Evolutionary conservation across 2,113 vertebrate species (phyloP), one percentile per base, ranked within the genome.

Genomic region (Mormyrus iriodes): DNA sequence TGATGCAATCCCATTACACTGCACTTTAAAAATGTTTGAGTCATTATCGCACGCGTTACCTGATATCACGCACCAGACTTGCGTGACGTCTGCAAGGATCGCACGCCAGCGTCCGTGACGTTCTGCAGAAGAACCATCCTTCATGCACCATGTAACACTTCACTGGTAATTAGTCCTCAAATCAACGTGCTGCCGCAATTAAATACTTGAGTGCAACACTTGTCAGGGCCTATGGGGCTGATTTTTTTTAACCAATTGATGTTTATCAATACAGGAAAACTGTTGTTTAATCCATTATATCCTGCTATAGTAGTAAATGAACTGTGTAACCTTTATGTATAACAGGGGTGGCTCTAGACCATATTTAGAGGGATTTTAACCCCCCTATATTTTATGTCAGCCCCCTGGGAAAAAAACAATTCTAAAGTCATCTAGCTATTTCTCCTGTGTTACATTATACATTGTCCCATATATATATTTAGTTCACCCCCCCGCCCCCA

Each of bases 171-270:
- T 53, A 86, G 85, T 53, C 51, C 46, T 86, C 85, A 86, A 53
- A 53, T 86, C 51, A 86, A 55, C 1, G 17, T 55, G 27, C 51
- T 51, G 51, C 12, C n/a, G 15, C 51, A 86, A 86, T 86, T 86
- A 53, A 86, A 86, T 39, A 86, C 85, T 86, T 39, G 51, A 86
- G 85, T 53, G 31, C 31, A 86, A 53, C n/a, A 48, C 84, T 86
- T 53, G 85, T 55, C 15, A 86, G 31, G 13, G 31, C 48, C 27
- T 35, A 51, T 86, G 46, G 51, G 46, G 84, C 84, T 13, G 61
- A n/a, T 69, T 69, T 65, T 55, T 69, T 85, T 44, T 9, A 82
- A 79, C 73, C 73, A 79, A 42, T 79, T 79, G 27, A 12, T 73
- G 73, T 79, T 79, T 79, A 42, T 35, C 35, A 35, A 79, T 79